Conservation (phyloP, 2,888 invertebrate genomes). For the Serrognathus titanus region DNA sequence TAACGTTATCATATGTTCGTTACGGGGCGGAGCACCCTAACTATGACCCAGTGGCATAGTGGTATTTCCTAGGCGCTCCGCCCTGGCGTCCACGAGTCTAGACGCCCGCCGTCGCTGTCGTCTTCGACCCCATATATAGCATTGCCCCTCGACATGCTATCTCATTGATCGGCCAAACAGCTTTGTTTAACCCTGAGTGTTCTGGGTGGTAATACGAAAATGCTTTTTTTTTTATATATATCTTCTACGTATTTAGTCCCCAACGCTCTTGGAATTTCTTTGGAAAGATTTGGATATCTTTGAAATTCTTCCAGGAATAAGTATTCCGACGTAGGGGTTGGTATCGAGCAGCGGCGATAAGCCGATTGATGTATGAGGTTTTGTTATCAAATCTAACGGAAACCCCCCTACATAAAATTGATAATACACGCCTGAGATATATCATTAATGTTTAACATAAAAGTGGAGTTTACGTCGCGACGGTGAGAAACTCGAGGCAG, state of each 20-base stretch:
- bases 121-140: constrained; percentile 29
- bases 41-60: constrained; percentile 39
- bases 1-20: constrained; percentile 4
- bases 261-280: too few species aligned
- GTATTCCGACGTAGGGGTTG: constrained; percentile 9
- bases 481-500: neutral
- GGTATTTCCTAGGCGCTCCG: constrained; percentile 35
- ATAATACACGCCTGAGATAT: constrained; percentile 26
- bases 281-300: too few species aligned
- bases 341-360: constrained; percentile 22
- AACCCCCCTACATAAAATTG: constrained; percentile 29
- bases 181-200: constrained; percentile 4
- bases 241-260: too few species aligned
- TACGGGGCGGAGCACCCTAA: constrained; percentile 6
- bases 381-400: constrained; percentile 26
- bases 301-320: too few species aligned
- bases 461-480: constrained; percentile 1
- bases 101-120: constrained; percentile 43
- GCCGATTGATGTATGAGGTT: constrained; percentile 28
- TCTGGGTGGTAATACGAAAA: constrained; percentile 5
- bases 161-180: constrained; percentile 27
- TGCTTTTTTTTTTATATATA: neutral
- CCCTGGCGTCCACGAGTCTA: constrained; percentile 46
- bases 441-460: constrained; percentile 6
- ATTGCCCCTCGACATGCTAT: too few species aligned